phyloP scores from a whole-genome alignment of 2,888 invertebrate genomes.

The Folsomia manolachei region DNA sequence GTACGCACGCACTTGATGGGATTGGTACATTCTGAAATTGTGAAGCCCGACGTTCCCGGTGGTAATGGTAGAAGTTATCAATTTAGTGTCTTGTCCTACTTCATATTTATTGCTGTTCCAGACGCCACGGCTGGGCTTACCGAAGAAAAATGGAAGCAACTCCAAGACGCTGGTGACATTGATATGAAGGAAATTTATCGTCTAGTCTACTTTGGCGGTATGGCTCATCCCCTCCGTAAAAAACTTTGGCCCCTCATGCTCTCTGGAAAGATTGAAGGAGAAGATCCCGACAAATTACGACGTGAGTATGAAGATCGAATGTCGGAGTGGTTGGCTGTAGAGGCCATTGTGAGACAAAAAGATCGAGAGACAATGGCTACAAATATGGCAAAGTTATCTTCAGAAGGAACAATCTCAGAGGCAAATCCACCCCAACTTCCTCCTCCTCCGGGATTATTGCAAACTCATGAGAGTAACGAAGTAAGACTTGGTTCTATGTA shows the following conservation, averaged over 20 bases:
- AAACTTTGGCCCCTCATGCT: slow-evolving; percentile 55
- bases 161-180: slow-evolving; percentile 60
- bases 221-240: slow-evolving; percentile 71
- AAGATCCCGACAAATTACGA: slow-evolving; percentile 41
- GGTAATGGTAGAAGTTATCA: slow-evolving; percentile 40
- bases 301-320: slow-evolving; percentile 69
- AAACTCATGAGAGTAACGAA: slow-evolving; percentile 55
- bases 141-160: slow-evolving; percentile 68
- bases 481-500: slow-evolving; percentile 51
- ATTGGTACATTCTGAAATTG: slow-evolving; percentile 64
- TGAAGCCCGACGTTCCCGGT: slow-evolving; percentile 59
- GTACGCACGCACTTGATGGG: slow-evolving; percentile 89
- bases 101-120: slow-evolving; percentile 9
- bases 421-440: slow-evolving; percentile 38
- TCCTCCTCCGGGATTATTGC: slow-evolving; percentile 39
- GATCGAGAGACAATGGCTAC: slow-evolving; percentile 80
- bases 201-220: slow-evolving; percentile 82
- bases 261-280: slow-evolving; percentile 42
- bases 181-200: slow-evolving; percentile 70
- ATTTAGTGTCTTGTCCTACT: too few relatives aligned
- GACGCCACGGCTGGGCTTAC: slow-evolving; percentile 64
- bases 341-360: slow-evolving; percentile 80
- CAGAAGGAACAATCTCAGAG: slow-evolving; percentile 64
- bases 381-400: slow-evolving; percentile 78
- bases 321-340: slow-evolving; percentile 93